These are phyloP conservation scores for Hydrolagus affinis DNA, from an alignment of 2,113 vertebrate genomes.

Conservation along the genomic window DNA sequence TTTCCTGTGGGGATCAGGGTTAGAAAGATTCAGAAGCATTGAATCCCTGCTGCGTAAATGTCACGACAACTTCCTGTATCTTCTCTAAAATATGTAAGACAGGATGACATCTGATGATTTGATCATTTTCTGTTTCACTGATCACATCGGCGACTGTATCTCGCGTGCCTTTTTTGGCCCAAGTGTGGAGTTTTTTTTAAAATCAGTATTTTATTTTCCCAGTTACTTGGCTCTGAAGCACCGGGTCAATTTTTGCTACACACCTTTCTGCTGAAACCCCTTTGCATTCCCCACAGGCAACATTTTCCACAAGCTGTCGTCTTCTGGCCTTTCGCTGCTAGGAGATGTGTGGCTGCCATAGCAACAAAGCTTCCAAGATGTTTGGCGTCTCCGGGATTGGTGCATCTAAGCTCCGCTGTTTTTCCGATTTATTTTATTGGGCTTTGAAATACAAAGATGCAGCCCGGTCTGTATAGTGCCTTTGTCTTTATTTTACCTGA, in stretches of 20 bases:
- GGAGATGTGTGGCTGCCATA: conserved; percentile 60
- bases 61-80: neutral
- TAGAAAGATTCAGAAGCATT: too few species aligned
- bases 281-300: conserved; percentile 5
- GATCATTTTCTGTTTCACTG: conserved; percentile 24
- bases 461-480: conserved; percentile 26
- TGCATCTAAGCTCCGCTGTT: conserved; percentile 41
- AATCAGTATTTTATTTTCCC: conserved; percentile 17
- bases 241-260: neutral
- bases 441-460: conserved; percentile 41
- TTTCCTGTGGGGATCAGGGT: too few species aligned
- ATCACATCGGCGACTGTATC: neutral
- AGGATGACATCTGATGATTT: neutral
- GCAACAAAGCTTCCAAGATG: conserved; percentile 57
- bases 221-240: neutral
- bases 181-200: neutral
- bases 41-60: neutral
- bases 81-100: neutral
- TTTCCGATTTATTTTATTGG: conserved; percentile 43
- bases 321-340: conserved; percentile 54
- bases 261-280: neutral
- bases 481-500: neutral
- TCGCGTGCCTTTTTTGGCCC: neutral
- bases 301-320: conserved; percentile 53
- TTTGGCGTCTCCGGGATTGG: conserved; percentile 48